Evolutionary conservation across 2,888 invertebrate genomes (phyloP).

Genomic region (Sesamia inferens): DNA sequence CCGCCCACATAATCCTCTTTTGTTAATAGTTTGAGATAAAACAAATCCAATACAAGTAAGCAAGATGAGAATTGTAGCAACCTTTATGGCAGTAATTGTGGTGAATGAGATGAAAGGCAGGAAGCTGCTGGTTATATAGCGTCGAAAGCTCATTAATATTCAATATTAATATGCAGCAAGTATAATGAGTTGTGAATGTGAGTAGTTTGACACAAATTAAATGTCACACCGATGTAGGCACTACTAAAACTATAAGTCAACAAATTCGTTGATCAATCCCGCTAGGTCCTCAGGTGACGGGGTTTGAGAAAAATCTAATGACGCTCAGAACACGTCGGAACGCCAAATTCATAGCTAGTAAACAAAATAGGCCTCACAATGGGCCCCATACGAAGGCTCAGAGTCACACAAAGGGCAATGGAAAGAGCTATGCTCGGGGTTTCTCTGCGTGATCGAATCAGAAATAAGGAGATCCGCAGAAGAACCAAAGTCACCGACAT

Average conservation of each 20-base stretch:
- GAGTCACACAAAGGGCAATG: no score
- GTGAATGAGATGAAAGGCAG: slow-evolving; percentile 25
- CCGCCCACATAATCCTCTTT: slow-evolving; percentile 58
- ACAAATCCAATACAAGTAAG: slow-evolving; percentile 9
- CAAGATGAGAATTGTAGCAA: slow-evolving; percentile 21
- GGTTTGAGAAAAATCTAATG: not conserved
- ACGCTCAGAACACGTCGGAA: no score
- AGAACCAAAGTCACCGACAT: no score
- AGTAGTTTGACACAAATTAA: not conserved
- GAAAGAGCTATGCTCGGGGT: no score
- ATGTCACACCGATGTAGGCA: not conserved
- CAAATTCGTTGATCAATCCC: not conserved
- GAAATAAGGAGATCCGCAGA: no score
- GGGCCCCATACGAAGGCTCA: no score
- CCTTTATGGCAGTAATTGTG: slow-evolving; percentile 45
- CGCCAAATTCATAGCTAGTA: no score
- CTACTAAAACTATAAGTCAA: not conserved
- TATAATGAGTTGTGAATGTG: slow-evolving; percentile 52
- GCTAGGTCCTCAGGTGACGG: no score
- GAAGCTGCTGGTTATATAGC: slow-evolving; percentile 57
- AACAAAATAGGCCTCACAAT: no score
- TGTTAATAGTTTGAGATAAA: not conserved
- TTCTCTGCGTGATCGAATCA: no score
- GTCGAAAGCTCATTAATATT: slow-evolving; percentile 58
- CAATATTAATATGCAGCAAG: slow-evolving; percentile 48